Base-by-base conservation (phyloP, 2,797 vertebrate species). In the Hirundo rustica region DNA sequence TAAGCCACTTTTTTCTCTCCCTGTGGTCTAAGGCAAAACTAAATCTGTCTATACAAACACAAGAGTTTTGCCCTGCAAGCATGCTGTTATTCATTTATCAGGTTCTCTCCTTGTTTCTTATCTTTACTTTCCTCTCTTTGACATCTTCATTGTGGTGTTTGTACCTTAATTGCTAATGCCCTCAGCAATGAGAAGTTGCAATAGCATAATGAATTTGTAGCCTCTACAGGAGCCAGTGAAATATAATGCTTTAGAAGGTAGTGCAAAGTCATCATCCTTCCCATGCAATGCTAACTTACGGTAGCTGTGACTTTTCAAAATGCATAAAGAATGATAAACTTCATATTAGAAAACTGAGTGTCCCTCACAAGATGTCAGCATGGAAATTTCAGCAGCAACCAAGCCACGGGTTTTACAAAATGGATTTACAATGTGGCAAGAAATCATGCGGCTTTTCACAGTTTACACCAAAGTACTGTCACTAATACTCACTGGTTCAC, bases 181-280 rank as follows among this genome's bases (percentile, higher is more conserved):
- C 67, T 92, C 88, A 92, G 87, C 65, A 83, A 67, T 9, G 38
- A 70, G 55, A 90, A 94, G 70, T 47, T 95, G 55, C 76, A 73
- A 92, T 23, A 65, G 57, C 47, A 34, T 76, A 94, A 95, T 80
- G 93, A 80, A 93, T 73, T 92, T 93, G 78, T 30, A 92, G 55
- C 54, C 75, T 85, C 92, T 88, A 64, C 53, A 92, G 57, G 60
- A 92, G 29, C 27, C 50, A 83, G 42, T 62, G 73, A 60, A 88
- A 95, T 60, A 40, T 10, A 60, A 80, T 84, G 51, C 80, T 92
- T 88, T 30, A 92, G 70, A 93, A 72, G 40, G 45, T 17, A 71
- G 36, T 53, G 42, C 54, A 45, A 74, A 92, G 53, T 30, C 67
- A 79, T 68, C 7, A 18, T 60, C 84, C 65, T 74, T 94, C 73